phyloP scores from a whole-genome alignment of 2,797 vertebrate species.

The Protonibea diacanthus region DNA sequence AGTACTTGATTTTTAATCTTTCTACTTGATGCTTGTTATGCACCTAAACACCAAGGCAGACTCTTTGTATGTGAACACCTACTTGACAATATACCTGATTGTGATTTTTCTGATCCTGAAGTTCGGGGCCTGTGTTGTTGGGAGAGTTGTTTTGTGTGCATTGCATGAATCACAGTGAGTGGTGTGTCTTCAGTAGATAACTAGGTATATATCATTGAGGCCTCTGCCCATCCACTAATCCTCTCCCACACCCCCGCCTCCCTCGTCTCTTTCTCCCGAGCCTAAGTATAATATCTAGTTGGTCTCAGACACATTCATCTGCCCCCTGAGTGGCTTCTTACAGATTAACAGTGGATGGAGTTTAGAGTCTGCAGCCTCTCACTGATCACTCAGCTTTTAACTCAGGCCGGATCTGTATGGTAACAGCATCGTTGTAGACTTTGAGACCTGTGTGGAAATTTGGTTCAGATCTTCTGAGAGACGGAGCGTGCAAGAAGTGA shows the following conservation, averaged over 20 bases:
- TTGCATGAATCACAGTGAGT: slow-evolving; percentile 74
- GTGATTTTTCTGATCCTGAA: not conserved
- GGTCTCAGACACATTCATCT: slow-evolving; percentile 85
- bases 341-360: slow-evolving; percentile 82
- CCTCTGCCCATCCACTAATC: slow-evolving; percentile 79
- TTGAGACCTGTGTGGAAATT: slow-evolving; percentile 62
- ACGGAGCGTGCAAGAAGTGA: slow-evolving; percentile 25
- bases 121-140: slow-evolving; percentile 31
- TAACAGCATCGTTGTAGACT: slow-evolving; percentile 65
- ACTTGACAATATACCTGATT: too few species aligned
- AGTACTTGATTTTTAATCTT: too few species aligned
- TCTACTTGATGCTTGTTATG: too few species aligned
- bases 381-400: slow-evolving; percentile 82
- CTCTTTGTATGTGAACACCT: too few species aligned
- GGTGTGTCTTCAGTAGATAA: slow-evolving; percentile 72
- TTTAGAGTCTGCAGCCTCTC: slow-evolving; percentile 63
- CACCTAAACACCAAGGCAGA: too few species aligned
- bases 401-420: slow-evolving; percentile 53
- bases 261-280: slow-evolving; percentile 69
- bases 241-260: slow-evolving; percentile 73
- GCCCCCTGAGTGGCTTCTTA: slow-evolving; percentile 76
- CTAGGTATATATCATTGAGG: slow-evolving; percentile 81
- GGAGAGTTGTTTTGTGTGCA: slow-evolving; percentile 56
- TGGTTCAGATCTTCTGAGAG: slow-evolving; percentile 25
- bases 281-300: slow-evolving; percentile 80